Evolutionary conservation across 2,113 vertebrate species (phyloP).

Genomic region (Sialia sialis): DNA sequence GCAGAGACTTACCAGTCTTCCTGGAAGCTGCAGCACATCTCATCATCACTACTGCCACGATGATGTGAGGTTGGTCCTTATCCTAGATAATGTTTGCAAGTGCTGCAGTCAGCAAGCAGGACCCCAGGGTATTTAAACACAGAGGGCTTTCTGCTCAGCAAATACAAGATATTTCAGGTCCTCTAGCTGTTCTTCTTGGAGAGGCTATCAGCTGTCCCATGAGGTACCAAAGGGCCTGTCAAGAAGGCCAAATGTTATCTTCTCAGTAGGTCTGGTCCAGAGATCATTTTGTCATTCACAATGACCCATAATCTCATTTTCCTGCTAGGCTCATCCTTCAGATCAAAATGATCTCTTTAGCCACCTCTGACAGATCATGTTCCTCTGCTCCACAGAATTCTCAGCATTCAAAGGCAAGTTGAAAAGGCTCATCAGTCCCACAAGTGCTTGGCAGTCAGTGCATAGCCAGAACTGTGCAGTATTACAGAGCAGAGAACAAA

Average conservation of each 20-base stretch:
- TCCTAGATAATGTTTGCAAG: neutral
- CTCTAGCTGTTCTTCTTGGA: neutral
- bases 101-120: neutral
- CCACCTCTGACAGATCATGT: accelerated
- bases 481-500: neutral
- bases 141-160: neutral
- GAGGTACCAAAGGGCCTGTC: neutral
- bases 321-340: neutral
- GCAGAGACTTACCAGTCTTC: neutral
- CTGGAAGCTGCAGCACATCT: neutral
- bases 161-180: neutral
- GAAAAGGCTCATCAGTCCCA: neutral
- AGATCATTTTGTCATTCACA: neutral
- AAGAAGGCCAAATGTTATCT: neutral
- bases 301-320: neutral
- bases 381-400: neutral
- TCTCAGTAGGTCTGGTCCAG: neutral
- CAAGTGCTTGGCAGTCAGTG: neutral
- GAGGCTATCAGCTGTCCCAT: neutral
- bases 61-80: neutral
- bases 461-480: neutral
- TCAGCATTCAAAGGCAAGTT: neutral
- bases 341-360: neutral
- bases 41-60: neutral
- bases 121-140: accelerated